Conservation (phyloP, 2,797 vertebrate species). For the Synaphobranchus kaupii region DNA sequence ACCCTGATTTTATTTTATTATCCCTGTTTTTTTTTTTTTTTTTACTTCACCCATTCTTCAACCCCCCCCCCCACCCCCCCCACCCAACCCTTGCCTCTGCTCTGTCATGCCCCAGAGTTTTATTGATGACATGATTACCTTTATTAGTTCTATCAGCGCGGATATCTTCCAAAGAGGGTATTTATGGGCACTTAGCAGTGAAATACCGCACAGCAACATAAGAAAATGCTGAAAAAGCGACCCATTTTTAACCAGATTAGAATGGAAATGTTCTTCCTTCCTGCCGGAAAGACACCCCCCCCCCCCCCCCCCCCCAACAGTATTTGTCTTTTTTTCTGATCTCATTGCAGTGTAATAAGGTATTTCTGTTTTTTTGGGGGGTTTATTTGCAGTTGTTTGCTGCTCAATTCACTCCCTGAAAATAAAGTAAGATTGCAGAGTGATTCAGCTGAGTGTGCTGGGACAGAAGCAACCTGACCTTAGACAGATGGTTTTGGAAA, state of each 20-base stretch:
- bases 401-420: slow-evolving; percentile 32
- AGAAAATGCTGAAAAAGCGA: slow-evolving; percentile 48
- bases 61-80: background rate
- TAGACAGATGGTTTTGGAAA: slow-evolving; percentile 47
- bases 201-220: slow-evolving; percentile 34
- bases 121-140: slow-evolving; percentile 43
- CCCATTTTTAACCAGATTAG: slow-evolving; percentile 53
- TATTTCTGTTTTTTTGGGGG: slow-evolving; percentile 44
- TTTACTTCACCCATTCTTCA: slow-evolving; percentile 6
- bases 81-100: background rate
- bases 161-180: slow-evolving; percentile 43
- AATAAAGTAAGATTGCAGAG: slow-evolving; percentile 39
- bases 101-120: slow-evolving; percentile 27
- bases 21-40: background rate
- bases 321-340: slow-evolving; percentile 43
- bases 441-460: background rate
- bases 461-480: slow-evolving; percentile 30
- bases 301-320: too few relatives aligned
- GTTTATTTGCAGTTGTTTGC: slow-evolving; percentile 59
- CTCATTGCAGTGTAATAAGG: slow-evolving; percentile 38
- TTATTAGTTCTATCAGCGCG: slow-evolving; percentile 42
- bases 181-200: slow-evolving; percentile 34
- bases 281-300: background rate
- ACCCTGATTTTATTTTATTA: background rate
- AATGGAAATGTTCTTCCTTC: slow-evolving; percentile 42